Evolutionary conservation across 2,113 vertebrate species (phyloP).

Genomic region (Zosterops hypoxanthus): DNA sequence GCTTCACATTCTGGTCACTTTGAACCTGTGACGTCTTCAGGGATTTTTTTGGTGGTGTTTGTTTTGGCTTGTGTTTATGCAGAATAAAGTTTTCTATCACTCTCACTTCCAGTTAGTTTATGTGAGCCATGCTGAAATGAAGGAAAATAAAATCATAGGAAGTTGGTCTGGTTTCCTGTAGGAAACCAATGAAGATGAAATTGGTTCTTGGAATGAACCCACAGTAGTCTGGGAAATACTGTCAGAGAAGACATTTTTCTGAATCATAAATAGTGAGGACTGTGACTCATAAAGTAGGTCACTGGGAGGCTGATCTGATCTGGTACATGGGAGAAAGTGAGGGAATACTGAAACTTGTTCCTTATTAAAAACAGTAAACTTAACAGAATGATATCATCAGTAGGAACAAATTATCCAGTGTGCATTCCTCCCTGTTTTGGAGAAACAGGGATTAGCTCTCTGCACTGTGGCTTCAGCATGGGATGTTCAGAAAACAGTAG

Average conservation of each 20-base stretch:
- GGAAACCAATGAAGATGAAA: constrained; percentile 82
- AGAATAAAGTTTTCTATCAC: constrained; percentile 70
- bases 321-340: constrained; percentile 70
- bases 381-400: constrained; percentile 61
- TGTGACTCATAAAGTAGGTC: constrained; percentile 77
- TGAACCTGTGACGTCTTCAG: constrained; percentile 42
- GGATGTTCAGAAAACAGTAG: constrained; percentile 40
- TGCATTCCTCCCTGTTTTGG: constrained; percentile 46
- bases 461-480: not conserved
- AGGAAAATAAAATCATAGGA: constrained; percentile 85
- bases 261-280: constrained; percentile 77
- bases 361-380: constrained; percentile 65
- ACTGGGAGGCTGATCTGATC: constrained; percentile 72
- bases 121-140: constrained; percentile 77
- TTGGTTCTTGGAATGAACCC: constrained; percentile 80
- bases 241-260: constrained; percentile 76
- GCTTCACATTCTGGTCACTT: constrained; percentile 47
- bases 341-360: constrained; percentile 52
- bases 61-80: constrained; percentile 66
- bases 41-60: constrained; percentile 67
- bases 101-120: constrained; percentile 77
- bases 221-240: constrained; percentile 78
- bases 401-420: constrained; percentile 66
- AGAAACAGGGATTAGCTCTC: constrained; percentile 13
- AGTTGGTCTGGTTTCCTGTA: constrained; percentile 83